A percentile compares a stretch with the other conserved stretches of the same genome.
Conservation (phyloP, 2,113 vertebrate species). For the Verasper variegatus region DNA sequence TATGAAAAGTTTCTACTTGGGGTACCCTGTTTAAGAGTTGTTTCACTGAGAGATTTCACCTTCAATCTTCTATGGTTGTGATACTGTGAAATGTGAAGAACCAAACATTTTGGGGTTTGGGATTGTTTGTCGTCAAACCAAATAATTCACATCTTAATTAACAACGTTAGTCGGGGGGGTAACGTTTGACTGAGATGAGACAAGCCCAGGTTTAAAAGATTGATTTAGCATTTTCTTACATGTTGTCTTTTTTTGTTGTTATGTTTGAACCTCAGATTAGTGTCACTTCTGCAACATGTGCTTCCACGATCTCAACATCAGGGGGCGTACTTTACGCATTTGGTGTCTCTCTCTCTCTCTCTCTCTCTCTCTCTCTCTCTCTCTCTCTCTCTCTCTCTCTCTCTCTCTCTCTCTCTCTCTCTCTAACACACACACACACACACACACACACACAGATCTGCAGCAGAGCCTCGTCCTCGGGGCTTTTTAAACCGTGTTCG, state of each 20-base stretch:
- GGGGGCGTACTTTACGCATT: slow-evolving; percentile 62
- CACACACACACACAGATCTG: slow-evolving; percentile 45
- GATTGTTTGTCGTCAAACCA: too few relatives aligned
- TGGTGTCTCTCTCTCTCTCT: not conserved
- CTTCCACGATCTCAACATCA: slow-evolving; percentile 30
- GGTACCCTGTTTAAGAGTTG: not conserved
- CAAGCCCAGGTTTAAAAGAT: too few relatives aligned
- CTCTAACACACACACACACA: not conserved
- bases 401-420: not conserved
- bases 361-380: not conserved
- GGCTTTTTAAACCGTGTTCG: slow-evolving; percentile 61
- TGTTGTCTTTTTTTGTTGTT: too few relatives aligned
- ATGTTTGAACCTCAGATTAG: not conserved
- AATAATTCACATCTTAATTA: too few relatives aligned
- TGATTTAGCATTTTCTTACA: too few relatives aligned
- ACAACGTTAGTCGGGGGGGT: too few relatives aligned
- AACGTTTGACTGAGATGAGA: too few relatives aligned
- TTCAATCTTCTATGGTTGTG: not conserved
- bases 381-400: not conserved
- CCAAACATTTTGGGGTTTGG: too few relatives aligned
- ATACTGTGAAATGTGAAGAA: not conserved
- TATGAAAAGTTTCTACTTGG: too few relatives aligned
- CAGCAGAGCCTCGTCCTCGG: slow-evolving; percentile 75
- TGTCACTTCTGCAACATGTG: slow-evolving; percentile 27
- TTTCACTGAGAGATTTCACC: not conserved